Percentiles rank a stretch among this genome's conserved stretches.
These are phyloP conservation scores for Amblyornis subalaris DNA, from an alignment of 2,113 vertebrate genomes.

Conservation along the genomic window DNA sequence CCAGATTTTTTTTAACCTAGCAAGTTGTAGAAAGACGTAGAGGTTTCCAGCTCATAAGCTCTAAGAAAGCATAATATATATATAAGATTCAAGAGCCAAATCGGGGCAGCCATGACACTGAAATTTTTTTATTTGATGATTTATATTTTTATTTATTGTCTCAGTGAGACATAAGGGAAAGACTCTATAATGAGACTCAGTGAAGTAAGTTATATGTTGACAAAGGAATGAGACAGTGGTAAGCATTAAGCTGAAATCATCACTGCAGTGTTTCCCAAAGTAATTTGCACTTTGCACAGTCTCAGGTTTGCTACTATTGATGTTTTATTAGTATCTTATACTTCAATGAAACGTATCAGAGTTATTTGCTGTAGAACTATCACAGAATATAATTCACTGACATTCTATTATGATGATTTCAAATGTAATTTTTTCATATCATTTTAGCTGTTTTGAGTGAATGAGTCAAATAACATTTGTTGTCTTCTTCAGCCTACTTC, in stretches of 20 bases:
- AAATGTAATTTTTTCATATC: neutral
- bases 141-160: neutral
- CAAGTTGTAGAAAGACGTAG: constrained; percentile 1
- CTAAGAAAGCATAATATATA: neutral
- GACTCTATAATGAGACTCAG: neutral
- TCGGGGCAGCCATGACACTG: neutral
- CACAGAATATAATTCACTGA: neutral
- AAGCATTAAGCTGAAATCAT: neutral
- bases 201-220: neutral
- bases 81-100: neutral
- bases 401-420: neutral
- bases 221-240: neutral
- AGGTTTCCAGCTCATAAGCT: neutral
- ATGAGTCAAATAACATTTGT: neutral
- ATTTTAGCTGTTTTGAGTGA: neutral
- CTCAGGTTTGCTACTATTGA: neutral
- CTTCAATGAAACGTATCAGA: neutral
- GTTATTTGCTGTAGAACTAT: neutral
- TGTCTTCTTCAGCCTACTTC: neutral
- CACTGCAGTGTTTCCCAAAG: neutral
- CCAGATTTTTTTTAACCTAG: neutral
- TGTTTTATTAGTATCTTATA: neutral
- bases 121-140: neutral
- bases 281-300: neutral
- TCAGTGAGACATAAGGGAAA: neutral